Evolutionary conservation across 2,797 vertebrate genomes (phyloP), one percentile per base, ranked within the genome.

Genomic region (Esox lucius): DNA sequence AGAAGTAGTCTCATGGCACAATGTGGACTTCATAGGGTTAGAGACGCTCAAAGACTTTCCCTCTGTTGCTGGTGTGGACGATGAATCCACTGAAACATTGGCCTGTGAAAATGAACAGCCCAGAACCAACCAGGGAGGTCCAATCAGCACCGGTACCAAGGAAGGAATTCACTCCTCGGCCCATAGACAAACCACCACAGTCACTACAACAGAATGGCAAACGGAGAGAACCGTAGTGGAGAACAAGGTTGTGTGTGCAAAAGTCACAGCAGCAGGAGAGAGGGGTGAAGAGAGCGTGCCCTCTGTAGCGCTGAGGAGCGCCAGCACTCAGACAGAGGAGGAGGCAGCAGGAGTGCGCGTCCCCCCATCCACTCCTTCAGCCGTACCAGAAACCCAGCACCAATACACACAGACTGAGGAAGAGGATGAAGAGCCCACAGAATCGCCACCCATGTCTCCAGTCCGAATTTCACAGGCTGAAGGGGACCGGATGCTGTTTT

Each of bases 321-420:
- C 86, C 65, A 78, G 83, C 82, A 91, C 89, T 85, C 93, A 94
- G 75, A 94, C 93, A 1, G 91, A 92, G 24, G 78, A 81, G 19
- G 35, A 62, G 16, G 72, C 48, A 39, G 22, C 24, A 64, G 62
- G 15, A 42, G 4, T 71, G 22, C 48, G 51, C 31, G 22, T 8
- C 4, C 33, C 31, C 28, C 24, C 24, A 12, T 66, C 59, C 53
- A 1, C 0, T 33, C 8, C 11, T 22, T 19, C 39, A 42, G 35
- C 72, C 26, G 65, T n/a, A 1, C 12, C 72, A 56, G 68, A 73
- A 15, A 73, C 78, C 46, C n/a, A 33, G 65, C 87, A 89, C 70
- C 76, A 62, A 5, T 79, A 39, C 74, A 91, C 91, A 1, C 94
- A 94, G 85, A 93, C 92, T 0, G 84, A 91, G 72, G 64, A 74